A percentile compares a stretch with the other conserved stretches of the same genome.
phyloP scores from a whole-genome alignment of 1,140 invertebrate genomes.

The Trichonephila clavata region DNA sequence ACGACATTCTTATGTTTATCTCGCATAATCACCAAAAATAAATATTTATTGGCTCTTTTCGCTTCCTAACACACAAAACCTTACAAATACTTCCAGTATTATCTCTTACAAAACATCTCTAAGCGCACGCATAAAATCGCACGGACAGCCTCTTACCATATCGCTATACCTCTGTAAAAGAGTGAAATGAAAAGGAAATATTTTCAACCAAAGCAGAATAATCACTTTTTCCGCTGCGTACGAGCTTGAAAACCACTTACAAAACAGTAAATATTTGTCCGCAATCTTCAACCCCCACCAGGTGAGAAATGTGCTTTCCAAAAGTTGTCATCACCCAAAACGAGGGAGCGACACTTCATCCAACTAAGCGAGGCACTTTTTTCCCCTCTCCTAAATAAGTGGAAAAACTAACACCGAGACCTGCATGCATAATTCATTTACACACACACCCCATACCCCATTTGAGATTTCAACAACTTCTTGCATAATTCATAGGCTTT shows the following conservation, averaged over 20 bases:
- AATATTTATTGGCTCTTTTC: too few relatives aligned
- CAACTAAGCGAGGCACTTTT: neutral
- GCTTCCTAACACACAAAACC: too few relatives aligned
- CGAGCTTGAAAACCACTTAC: neutral
- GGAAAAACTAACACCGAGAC: neutral
- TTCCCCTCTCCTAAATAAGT: neutral
- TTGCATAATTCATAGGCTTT: constrained; percentile 5
- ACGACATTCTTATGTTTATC: too few relatives aligned
- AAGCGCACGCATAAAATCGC: too few relatives aligned
- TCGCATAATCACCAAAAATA: too few relatives aligned
- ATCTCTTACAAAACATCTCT: too few relatives aligned
- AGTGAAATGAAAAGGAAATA: neutral
- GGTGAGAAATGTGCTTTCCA: neutral
- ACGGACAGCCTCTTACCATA: neutral
- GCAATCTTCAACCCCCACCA: neutral
- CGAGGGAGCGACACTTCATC: neutral
- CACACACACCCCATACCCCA: neutral
- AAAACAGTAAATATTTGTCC: constrained; percentile 16
- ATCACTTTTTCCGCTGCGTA: neutral
- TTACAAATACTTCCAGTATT: too few relatives aligned
- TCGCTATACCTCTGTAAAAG: neutral
- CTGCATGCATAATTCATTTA: constrained; percentile 7
- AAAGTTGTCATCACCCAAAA: neutral
- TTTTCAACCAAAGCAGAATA: neutral
- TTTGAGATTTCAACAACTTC: neutral